A percentile compares a stretch with the other conserved stretches of the same genome.
phyloP scores from a whole-genome alignment of 2,888 invertebrate species.

The Acrobasis repandana region DNA sequence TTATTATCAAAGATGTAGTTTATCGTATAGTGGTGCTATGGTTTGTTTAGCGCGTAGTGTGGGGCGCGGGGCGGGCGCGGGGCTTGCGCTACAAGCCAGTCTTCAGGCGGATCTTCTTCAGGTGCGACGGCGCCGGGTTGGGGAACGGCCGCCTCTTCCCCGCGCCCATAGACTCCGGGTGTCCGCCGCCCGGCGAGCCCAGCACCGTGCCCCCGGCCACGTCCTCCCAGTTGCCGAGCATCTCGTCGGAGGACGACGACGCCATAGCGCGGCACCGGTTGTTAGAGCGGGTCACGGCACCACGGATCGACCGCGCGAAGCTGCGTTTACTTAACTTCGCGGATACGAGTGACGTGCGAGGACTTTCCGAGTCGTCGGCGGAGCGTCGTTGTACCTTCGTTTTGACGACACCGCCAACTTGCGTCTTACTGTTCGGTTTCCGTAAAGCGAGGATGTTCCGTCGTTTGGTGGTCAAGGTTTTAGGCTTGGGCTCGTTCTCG shows the following conservation, averaged over 20 bases:
- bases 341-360: slow-evolving; percentile 49
- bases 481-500: slow-evolving; percentile 70
- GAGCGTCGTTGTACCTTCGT: slow-evolving; percentile 57
- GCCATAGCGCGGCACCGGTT: slow-evolving; percentile 52
- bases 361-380: slow-evolving; percentile 60
- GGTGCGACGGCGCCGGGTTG: slow-evolving; percentile 55
- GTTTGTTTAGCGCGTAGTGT: slow-evolving; percentile 19
- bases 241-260: slow-evolving; percentile 63
- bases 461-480: slow-evolving; percentile 61
- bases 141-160: slow-evolving; percentile 60
- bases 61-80: slow-evolving; percentile 49
- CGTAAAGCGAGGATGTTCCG: slow-evolving; percentile 69
- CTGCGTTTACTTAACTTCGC: slow-evolving; percentile 61
- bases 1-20: background rate
- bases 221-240: slow-evolving; percentile 56
- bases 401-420: slow-evolving; percentile 55
- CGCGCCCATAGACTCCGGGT: slow-evolving; percentile 33
- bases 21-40: background rate
- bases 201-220: slow-evolving; percentile 54
- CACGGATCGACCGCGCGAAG: slow-evolving; percentile 52
- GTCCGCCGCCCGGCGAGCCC: slow-evolving; percentile 34
- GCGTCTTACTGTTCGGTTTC: slow-evolving; percentile 70
- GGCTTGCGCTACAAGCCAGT: slow-evolving; percentile 64
- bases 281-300: slow-evolving; percentile 31
- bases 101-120: slow-evolving; percentile 75